Percentiles rank a stretch among this genome's conserved stretches.
These are phyloP conservation scores for Drosophila quinaria DNA, from an alignment of 2,888 invertebrate species.

Conservation along the genomic window DNA sequence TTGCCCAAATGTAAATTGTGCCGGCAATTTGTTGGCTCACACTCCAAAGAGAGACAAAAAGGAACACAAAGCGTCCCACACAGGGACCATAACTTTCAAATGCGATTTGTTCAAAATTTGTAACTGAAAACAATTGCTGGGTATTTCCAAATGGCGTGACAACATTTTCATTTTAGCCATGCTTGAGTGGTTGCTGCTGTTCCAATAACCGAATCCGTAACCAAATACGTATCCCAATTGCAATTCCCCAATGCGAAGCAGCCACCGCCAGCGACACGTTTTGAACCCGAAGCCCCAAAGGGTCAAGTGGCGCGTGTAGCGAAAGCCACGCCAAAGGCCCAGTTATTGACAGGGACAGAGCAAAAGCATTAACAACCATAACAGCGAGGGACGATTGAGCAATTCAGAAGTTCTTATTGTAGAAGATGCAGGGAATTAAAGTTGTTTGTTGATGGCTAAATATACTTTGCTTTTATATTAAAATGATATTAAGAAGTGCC, in stretches of 20 bases:
- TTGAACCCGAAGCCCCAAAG: slow-evolving; percentile 82
- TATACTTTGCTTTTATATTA: too few relatives aligned
- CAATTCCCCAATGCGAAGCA: slow-evolving; percentile 47
- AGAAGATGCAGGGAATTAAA: background rate
- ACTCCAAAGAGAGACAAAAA: slow-evolving; percentile 24
- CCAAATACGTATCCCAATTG: slow-evolving; percentile 50
- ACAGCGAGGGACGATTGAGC: slow-evolving; percentile 23
- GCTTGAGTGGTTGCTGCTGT: slow-evolving; percentile 52
- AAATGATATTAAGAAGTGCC: too few relatives aligned
- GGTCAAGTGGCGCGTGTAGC: slow-evolving; percentile 84
- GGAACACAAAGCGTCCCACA: slow-evolving; percentile 30
- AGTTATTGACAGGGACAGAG: slow-evolving; percentile 49
- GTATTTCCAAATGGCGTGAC: slow-evolving; percentile 61
- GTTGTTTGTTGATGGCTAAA: background rate
- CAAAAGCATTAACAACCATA: slow-evolving; percentile 33
- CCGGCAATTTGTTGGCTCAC: slow-evolving; percentile 54
- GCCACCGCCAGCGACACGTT: slow-evolving; percentile 74
- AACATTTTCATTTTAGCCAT: slow-evolving; percentile 63
- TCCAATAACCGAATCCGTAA: slow-evolving; percentile 54
- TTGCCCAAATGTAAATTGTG: slow-evolving; percentile 32
- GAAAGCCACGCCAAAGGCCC: slow-evolving; percentile 67
- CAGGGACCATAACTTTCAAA: slow-evolving; percentile 63
- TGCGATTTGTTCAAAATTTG: slow-evolving; percentile 75
- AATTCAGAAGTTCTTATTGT: background rate
- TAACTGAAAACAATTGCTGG: slow-evolving; percentile 57